Conservation (phyloP, 2,888 invertebrate genomes). For the Bursaphelenchus okinawaensis region DNA sequence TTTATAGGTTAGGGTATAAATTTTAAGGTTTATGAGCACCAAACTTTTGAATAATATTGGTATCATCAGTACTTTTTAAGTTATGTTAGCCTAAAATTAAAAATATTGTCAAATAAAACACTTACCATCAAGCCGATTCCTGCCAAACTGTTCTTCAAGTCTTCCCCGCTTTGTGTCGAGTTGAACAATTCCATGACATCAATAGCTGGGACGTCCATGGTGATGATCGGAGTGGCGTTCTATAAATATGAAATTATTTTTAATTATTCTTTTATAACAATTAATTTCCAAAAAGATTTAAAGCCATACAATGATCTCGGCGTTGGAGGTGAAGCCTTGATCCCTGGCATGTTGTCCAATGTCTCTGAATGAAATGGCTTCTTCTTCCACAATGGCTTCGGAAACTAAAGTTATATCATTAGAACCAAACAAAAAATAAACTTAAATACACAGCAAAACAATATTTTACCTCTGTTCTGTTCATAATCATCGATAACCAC, state of each 20-base stretch:
- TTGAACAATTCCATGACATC: constrained; percentile 10
- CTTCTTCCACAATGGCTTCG: constrained; percentile 20
- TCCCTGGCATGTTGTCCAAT: constrained; percentile 18
- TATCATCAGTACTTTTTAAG: too few species aligned
- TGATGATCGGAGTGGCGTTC: constrained; percentile 17
- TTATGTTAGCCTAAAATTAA: background rate
- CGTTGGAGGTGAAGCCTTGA: constrained; percentile 15
- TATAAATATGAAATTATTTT: too few species aligned
- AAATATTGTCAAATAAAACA: background rate
- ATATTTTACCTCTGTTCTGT: background rate
- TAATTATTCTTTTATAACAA: too few species aligned
- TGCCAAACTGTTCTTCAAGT: constrained; percentile 2
- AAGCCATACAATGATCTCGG: constrained; percentile 16
- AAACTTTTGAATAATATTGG: too few species aligned
- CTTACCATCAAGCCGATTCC: constrained; percentile 14
- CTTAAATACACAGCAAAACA: too few species aligned
- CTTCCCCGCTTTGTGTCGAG: background rate
- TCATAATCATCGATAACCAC: background rate
- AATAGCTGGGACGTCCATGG: constrained; percentile 19
- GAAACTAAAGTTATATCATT: background rate
- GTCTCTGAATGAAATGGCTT: constrained; percentile 17
- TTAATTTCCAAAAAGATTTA: background rate
- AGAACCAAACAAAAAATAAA: too few species aligned
- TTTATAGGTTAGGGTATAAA: too few species aligned
- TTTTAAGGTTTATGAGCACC: too few species aligned